Base-by-base conservation (phyloP, 2,888 invertebrate species). In the Campaea margaritaria region DNA sequence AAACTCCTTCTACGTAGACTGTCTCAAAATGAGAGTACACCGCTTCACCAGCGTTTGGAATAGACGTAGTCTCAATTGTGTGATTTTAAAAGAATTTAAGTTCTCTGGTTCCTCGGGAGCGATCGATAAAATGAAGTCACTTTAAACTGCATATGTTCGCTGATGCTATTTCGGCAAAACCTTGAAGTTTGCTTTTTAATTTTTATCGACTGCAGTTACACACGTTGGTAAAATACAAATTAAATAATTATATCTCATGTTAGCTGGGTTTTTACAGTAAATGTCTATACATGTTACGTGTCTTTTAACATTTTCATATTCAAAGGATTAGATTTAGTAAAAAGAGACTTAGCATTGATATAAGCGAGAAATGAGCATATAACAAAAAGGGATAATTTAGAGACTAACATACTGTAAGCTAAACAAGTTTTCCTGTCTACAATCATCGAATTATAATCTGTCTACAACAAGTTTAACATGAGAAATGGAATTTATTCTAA, bases 171-270 rank as follows among this genome's bases (percentile, higher is more conserved):
- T 57, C 42, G 57, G 55, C 61, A 57, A 59, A 62, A 50, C 56
- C 44, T 45, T 34, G 13, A 59, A 65, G 63, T 60, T 69, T 73
- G 72, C 72, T 73, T 81, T 81, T 82, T 79, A 79, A 82, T 80
- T 82, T 82, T 82, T 78, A 79, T 75, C 68, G 68, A 65, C 70
- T 81, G 82, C 74, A 70, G 72, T 67, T 69, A 70, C 68, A 72
- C 79, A 27, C 76, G 73, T 74, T 75, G 79, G 76, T 77, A 80
- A 80, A 76, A 74, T 70, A 78, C 72, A 69, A 67, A 47, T 58
- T 13, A n/a, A 12, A 71, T 76, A 75, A 78, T 78, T 73, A 76
- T 71, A 70, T 75, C 64, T 70, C 65, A 65, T 60, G 57, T 66
- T 58, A 64, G 54, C 58, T 48, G 49, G 62, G 64, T 68, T 62